Evolutionary conservation across 2,113 vertebrate species (phyloP).

Genomic region (Carollia perspicillata): DNA sequence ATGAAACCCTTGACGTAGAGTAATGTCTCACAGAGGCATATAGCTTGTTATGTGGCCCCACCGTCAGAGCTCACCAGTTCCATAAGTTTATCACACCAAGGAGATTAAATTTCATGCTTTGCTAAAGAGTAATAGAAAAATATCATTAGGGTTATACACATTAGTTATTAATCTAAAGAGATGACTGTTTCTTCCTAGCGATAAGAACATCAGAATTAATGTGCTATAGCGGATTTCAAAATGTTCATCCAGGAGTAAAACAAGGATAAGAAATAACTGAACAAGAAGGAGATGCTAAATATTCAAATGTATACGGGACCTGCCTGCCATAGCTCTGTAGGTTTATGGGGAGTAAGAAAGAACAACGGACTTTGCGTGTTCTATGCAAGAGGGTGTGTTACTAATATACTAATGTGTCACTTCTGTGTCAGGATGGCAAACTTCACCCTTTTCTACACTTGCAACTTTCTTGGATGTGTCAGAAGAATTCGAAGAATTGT

Average conservation of each 20-base stretch:
- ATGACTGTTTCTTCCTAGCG: constrained; percentile 6
- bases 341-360: background rate
- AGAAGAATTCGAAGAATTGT: background rate
- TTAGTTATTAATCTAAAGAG: constrained; percentile 56
- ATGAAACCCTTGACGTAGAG: constrained; percentile 48
- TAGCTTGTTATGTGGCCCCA: constrained; percentile 54
- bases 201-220: constrained; percentile 22
- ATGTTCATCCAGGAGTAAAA: background rate
- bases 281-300: background rate
- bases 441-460: background rate
- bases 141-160: background rate
- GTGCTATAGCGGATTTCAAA: background rate
- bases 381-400: background rate
- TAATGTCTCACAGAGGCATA: constrained; percentile 24
- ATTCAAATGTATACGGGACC: background rate
- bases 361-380: background rate
- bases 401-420: background rate
- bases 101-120: constrained; percentile 64
- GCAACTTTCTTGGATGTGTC: background rate
- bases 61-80: constrained; percentile 37
- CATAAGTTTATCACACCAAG: constrained; percentile 32
- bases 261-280: constrained; percentile 28
- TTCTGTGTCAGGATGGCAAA: background rate
- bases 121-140: constrained; percentile 58
- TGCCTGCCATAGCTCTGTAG: background rate